Base-by-base conservation (phyloP, 2,113 vertebrate species). In the Taurulus bubalis region DNA sequence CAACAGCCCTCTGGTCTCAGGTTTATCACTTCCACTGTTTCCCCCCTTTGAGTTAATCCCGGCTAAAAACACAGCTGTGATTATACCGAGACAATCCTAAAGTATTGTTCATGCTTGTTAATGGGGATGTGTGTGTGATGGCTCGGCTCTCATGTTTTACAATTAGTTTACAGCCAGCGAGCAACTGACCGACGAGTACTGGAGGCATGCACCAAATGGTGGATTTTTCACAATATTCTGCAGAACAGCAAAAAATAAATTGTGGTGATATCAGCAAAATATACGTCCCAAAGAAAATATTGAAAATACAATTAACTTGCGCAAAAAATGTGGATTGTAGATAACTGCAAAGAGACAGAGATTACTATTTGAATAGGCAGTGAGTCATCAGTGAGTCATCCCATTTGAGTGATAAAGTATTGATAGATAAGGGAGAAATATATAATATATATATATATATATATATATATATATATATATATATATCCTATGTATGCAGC, bases 1-100 rank as follows among this genome's bases (percentile, higher is more conserved):
- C 30, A 80, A 56, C 34, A 71, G 63, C 51, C 70, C 74, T 63
- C 40, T 51, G 65, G 77, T 73, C 28, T 20, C 51, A 72, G 47
- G 72, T 83, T 75, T 63, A 75, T 73, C 79, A 62, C 55, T 32
- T 51, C 68, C 69, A 75, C 32, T 59, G 58, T 60, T 77, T 6
- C 56, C 49, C 56, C 40, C 3, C 3, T 45, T 77, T 70, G 6
- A 56, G 68, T 83, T 85, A 4, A 81, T 3, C 53, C 70, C 0
- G 0, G 6, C 38, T 53, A 53, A 79, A 69, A 78, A 64, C 9
- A 82, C 56, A 8, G 14, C 71, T 42, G 22, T 80, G 65, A 62
- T 38, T 42, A 80, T 85, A n/a, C 51, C 32, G 8, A 36, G 84
- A 75, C 64, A 51, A 72, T 53, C 67, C 45, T 59, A 42, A 11